These are phyloP conservation scores for Mesaphorura yosii DNA, from an alignment of 1,140 invertebrate genomes.

Conservation along the genomic window DNA sequence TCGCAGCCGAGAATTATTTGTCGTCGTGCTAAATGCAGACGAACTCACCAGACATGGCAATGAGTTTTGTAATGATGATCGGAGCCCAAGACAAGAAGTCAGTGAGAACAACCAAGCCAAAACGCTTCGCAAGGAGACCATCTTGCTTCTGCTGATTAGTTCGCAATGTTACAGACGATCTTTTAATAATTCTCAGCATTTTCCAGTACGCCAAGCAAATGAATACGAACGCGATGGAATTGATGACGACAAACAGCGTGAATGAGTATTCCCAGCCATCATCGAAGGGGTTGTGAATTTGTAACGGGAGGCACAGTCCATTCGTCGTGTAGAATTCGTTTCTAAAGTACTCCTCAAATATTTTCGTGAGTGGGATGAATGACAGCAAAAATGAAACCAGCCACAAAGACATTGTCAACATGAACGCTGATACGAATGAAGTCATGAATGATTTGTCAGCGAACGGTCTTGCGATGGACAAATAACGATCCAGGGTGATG, in stretches of 20 bases:
- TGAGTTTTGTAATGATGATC: constrained; percentile 47
- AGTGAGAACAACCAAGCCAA: constrained; percentile 45
- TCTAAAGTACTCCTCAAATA: constrained; percentile 39
- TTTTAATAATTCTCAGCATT: constrained; percentile 47
- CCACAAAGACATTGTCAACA: constrained; percentile 41
- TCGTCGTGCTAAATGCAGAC: not conserved
- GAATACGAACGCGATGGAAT: constrained; percentile 46
- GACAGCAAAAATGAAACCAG: constrained; percentile 41
- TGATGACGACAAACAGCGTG: constrained; percentile 45
- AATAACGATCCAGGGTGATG: constrained; percentile 46
- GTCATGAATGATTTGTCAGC: constrained; percentile 37
- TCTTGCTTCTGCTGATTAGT: constrained; percentile 45
- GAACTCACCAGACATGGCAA: constrained; percentile 43
- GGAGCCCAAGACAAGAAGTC: constrained; percentile 55
- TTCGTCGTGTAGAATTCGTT: constrained; percentile 48
- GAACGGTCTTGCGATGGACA: constrained; percentile 49
- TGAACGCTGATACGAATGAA: constrained; percentile 34
- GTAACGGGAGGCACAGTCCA: constrained; percentile 50
- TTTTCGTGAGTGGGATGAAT: constrained; percentile 40
- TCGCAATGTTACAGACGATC: constrained; percentile 43
- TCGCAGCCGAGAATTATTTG: not conserved
- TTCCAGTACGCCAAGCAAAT: constrained; percentile 46
- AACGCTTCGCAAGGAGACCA: constrained; percentile 43
- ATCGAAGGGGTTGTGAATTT: constrained; percentile 50
- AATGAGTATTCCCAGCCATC: constrained; percentile 54